These are phyloP conservation scores for Prionailurus viverrinus DNA, from an alignment of 2,113 vertebrate species.

Conservation along the genomic window DNA sequence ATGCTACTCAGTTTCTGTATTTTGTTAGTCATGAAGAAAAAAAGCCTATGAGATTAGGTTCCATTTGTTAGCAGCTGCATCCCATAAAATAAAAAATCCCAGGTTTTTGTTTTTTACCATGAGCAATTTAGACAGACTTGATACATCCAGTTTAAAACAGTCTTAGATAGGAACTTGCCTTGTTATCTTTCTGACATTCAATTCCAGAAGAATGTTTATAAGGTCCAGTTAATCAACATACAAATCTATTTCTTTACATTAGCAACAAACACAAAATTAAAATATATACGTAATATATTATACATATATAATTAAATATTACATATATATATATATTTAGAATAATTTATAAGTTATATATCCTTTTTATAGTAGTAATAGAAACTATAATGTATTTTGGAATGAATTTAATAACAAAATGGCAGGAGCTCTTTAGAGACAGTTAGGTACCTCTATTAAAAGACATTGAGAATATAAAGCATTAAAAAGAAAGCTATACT, in stretches of 20 bases:
- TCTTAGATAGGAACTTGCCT: neutral
- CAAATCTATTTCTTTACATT: neutral
- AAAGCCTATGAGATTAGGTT: slow-evolving; percentile 37
- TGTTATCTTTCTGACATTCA: neutral
- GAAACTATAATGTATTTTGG: neutral
- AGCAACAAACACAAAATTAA: neutral
- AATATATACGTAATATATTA: neutral
- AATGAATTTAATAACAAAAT: slow-evolving; percentile 22
- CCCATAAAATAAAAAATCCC: slow-evolving; percentile 20
- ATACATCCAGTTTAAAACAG: neutral
- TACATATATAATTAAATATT: neutral
- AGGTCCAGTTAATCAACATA: neutral
- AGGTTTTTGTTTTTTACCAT: neutral
- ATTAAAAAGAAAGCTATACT: neutral
- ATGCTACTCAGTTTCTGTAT: neutral
- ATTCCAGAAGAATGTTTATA: neutral
- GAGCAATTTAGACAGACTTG: slow-evolving; percentile 21
- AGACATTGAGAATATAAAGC: neutral
- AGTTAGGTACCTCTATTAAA: neutral
- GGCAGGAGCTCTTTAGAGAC: neutral
- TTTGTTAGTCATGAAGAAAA: neutral
- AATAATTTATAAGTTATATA: neutral
- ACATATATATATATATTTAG: neutral
- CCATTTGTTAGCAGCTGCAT: neutral
- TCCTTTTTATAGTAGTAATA: neutral